phyloP scores from a whole-genome alignment of 2,113 vertebrate species.

The Otis tarda region DNA sequence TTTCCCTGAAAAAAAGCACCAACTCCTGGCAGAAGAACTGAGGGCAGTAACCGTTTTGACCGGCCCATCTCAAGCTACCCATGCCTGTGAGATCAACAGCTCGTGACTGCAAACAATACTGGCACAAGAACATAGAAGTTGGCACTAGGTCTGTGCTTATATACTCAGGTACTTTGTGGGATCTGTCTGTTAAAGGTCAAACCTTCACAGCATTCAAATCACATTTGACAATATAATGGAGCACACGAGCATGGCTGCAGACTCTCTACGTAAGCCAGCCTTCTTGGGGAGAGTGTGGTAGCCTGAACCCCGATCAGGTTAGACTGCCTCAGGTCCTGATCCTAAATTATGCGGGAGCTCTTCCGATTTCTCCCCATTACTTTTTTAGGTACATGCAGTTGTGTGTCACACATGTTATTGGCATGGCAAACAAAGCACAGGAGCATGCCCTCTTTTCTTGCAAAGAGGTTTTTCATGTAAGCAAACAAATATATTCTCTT shows the following conservation, averaged over 20 bases:
- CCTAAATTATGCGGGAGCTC: background rate
- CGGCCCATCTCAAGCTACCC: background rate
- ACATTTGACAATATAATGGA: background rate
- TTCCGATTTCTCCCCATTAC: background rate
- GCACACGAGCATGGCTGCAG: background rate
- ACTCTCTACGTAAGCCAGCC: background rate
- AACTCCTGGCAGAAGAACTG: background rate
- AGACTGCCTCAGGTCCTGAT: background rate
- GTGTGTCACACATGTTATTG: background rate
- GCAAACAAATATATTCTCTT: background rate
- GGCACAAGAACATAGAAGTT: background rate
- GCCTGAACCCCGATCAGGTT: background rate
- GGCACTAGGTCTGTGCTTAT: background rate
- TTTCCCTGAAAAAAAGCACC: background rate
- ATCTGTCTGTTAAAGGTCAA: background rate
- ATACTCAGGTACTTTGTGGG: background rate
- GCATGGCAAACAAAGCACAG: background rate
- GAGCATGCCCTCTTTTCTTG: background rate
- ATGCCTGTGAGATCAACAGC: background rate
- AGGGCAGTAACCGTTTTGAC: background rate
- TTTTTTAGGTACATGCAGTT: background rate
- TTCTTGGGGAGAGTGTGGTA: background rate
- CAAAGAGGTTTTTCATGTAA: background rate
- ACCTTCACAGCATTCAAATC: accelerated
- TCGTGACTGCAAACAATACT: background rate